Percentiles rank a stretch among this genome's conserved stretches.
phyloP scores from a whole-genome alignment of 2,113 vertebrate species.

The Eubucco bourcierii region DNA sequence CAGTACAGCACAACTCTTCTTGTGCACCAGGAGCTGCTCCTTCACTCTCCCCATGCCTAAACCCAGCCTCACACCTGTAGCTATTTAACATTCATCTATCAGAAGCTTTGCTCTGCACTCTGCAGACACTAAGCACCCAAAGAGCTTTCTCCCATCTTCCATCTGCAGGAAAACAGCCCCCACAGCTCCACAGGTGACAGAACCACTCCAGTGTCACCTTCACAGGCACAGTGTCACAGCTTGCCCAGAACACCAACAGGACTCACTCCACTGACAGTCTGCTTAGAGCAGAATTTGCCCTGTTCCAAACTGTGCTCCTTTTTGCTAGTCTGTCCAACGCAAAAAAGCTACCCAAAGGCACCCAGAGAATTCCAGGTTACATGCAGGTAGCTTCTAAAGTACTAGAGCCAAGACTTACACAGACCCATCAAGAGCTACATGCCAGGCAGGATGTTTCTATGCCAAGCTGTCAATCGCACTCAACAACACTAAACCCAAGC shows the following conservation, averaged over 20 bases:
- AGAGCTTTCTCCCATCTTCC: background rate
- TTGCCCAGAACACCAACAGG: background rate
- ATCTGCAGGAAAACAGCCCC: background rate
- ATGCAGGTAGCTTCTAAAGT: background rate
- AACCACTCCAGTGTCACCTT: background rate
- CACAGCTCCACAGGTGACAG: background rate
- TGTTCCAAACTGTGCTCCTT: background rate
- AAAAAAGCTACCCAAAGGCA: background rate
- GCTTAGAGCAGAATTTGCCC: background rate
- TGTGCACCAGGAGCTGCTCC: background rate
- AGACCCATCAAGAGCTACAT: background rate
- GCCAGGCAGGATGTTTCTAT: background rate
- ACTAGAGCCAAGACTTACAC: background rate
- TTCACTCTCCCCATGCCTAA: background rate
- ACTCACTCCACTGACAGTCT: background rate
- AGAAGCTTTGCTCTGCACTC: background rate
- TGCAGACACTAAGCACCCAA: background rate
- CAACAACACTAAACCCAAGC: background rate
- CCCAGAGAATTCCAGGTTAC: background rate
- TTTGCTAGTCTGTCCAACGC: background rate
- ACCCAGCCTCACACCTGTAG: background rate
- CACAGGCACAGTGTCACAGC: background rate
- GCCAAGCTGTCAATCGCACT: background rate
- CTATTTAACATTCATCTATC: background rate
- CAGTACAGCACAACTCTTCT: background rate